A percentile compares a stretch with the other conserved stretches of the same genome.
These are phyloP conservation scores for Melikaiella ostensackeni DNA, from an alignment of 2,888 invertebrate genomes.

Conservation along the genomic window DNA sequence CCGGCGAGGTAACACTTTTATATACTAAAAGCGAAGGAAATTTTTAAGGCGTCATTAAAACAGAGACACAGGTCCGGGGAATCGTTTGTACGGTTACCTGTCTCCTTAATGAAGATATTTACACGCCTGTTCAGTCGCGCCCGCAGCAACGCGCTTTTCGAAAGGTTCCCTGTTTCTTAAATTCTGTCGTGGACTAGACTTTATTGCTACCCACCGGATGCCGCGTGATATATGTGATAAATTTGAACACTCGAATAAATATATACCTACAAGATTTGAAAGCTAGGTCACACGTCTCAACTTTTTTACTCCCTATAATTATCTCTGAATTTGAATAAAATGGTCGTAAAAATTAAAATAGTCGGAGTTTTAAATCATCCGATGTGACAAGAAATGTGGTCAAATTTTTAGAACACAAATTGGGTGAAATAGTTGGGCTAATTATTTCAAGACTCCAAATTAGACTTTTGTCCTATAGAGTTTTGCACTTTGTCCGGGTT, in stretches of 20 bases:
- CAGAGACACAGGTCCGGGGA: slow-evolving; percentile 32
- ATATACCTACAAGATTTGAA: slow-evolving; percentile 38
- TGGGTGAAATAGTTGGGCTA: not conserved
- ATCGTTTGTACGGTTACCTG: slow-evolving; percentile 42
- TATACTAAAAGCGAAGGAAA: slow-evolving; percentile 31
- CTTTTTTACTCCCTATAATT: slow-evolving; percentile 20
- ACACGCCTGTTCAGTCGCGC: slow-evolving; percentile 65
- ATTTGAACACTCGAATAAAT: slow-evolving; percentile 19
- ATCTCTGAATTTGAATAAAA: slow-evolving; percentile 33
- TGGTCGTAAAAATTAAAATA: slow-evolving; percentile 12
- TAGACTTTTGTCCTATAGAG: too few species aligned
- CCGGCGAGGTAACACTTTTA: slow-evolving; percentile 23
- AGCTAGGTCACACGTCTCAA: slow-evolving; percentile 28
- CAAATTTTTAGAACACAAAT: slow-evolving; percentile 12
- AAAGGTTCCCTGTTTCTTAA: slow-evolving; percentile 37
- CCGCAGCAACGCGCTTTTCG: slow-evolving; percentile 56
- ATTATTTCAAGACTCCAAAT: not conserved
- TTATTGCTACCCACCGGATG: slow-evolving; percentile 37
- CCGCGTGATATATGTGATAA: slow-evolving; percentile 28
- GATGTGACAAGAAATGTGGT: slow-evolving; percentile 3
- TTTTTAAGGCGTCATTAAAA: slow-evolving; percentile 38
- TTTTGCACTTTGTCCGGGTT: too few species aligned
- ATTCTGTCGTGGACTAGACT: slow-evolving; percentile 24
- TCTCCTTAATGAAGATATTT: slow-evolving; percentile 68
- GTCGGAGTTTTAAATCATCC: slow-evolving; percentile 3